phyloP scores from a whole-genome alignment of 23 tunicate species.

The Halocynthia roretzi region DNA sequence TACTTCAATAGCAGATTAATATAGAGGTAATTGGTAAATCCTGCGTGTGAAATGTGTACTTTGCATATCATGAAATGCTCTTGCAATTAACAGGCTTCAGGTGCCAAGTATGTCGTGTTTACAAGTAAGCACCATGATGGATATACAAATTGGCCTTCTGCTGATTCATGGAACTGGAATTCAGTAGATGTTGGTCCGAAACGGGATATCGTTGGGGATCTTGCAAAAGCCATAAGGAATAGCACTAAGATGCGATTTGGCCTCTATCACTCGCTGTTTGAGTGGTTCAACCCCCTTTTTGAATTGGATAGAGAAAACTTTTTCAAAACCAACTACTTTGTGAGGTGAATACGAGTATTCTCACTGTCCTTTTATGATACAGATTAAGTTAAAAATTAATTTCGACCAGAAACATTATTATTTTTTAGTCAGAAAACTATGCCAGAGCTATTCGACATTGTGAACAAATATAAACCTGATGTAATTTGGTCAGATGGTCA shows the following conservation, averaged over 20 bases:
- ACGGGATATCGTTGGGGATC: conserved; percentile 78
- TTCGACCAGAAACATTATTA: neutral
- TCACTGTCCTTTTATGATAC: neutral
- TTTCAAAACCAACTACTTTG: conserved; percentile 55
- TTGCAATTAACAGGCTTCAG: conserved; percentile 25
- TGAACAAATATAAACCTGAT: conserved; percentile 75
- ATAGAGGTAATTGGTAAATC: no score
- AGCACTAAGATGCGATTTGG: conserved; percentile 61
- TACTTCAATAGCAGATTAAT: no score
- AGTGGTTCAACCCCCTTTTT: conserved; percentile 74
- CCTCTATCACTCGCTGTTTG: conserved; percentile 75
- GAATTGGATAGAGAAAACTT: conserved; percentile 33
- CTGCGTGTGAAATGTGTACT: neutral
- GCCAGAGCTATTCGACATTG: conserved; percentile 89
- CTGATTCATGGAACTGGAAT: conserved; percentile 76
- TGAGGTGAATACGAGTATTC: conserved; percentile 28
- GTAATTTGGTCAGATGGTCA: conserved; percentile 94
- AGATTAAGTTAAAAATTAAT: neutral
- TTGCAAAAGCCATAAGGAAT: conserved; percentile 55
- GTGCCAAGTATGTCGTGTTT: conserved; percentile 54
- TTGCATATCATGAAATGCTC: neutral
- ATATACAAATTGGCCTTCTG: conserved; percentile 90
- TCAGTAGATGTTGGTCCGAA: conserved; percentile 82
- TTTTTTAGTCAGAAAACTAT: conserved; percentile 35
- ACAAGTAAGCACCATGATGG: conserved; percentile 92